phyloP scores from a whole-genome alignment of 2,888 invertebrate genomes.

The Hoplodrina ambigua region DNA sequence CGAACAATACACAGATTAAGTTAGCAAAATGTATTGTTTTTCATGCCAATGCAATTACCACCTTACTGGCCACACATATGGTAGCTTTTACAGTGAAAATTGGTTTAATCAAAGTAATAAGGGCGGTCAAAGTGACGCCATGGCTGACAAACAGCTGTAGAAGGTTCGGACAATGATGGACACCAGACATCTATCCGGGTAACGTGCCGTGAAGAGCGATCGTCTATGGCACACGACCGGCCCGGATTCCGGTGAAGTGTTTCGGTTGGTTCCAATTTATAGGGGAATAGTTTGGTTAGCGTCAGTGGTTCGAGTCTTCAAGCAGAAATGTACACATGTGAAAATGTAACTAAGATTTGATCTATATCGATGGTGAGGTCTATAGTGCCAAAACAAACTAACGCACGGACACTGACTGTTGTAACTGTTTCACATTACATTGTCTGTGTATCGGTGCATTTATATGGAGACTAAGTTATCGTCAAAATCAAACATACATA shows the following conservation, averaged over 20 bases:
- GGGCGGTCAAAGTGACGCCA: slow-evolving; percentile 61
- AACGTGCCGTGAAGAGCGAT: slow-evolving; percentile 71
- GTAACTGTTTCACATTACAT: too few species aligned
- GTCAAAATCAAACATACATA: too few species aligned
- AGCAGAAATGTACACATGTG: not conserved
- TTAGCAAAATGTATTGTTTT: slow-evolving; percentile 64
- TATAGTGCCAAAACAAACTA: too few species aligned
- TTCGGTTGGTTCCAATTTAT: slow-evolving; percentile 38
- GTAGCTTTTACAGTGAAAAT: slow-evolving; percentile 48
- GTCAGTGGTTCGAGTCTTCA: not conserved
- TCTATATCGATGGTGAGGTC: too few species aligned
- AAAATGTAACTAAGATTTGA: too few species aligned
- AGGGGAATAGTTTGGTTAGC: slow-evolving; percentile 11
- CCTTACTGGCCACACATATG: slow-evolving; percentile 44
- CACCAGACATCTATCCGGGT: slow-evolving; percentile 70
- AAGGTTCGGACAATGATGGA: slow-evolving; percentile 73
- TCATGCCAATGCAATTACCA: slow-evolving; percentile 29
- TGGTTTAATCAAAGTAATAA: slow-evolving; percentile 71
- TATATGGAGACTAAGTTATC: too few species aligned
- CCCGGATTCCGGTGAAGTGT: slow-evolving; percentile 39
- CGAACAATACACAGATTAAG: slow-evolving; percentile 67
- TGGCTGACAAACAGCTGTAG: slow-evolving; percentile 72
- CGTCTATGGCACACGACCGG: slow-evolving; percentile 63
- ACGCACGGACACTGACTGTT: too few species aligned
- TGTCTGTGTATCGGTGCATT: too few species aligned